phyloP scores from a whole-genome alignment of 2,888 invertebrate species.

The Drosophila prostipennis region DNA sequence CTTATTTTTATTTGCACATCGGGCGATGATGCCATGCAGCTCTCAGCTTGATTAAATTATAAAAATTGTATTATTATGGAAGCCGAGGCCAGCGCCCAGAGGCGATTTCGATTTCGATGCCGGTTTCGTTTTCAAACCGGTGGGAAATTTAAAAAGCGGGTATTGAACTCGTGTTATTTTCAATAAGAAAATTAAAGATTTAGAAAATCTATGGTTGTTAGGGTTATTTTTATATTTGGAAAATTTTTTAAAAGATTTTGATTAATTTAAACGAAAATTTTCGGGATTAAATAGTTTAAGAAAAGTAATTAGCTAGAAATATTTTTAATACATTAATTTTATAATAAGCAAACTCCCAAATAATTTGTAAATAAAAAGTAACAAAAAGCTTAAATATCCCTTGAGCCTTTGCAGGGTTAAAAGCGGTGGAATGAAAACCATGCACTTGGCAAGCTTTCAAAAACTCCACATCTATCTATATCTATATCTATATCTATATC shows the following conservation, averaged over 20 bases:
- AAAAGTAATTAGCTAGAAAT: no score
- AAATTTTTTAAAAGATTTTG: no score
- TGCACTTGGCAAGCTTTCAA: slow-evolving; percentile 34
- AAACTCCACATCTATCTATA: slow-evolving; percentile 22
- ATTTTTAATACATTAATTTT: no score
- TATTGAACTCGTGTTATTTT: not conserved
- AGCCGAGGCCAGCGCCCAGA: slow-evolving; percentile 28
- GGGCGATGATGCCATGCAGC: slow-evolving; percentile 32
- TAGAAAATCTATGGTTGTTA: no score
- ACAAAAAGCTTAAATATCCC: not conserved
- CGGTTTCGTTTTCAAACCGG: not conserved
- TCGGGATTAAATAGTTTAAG: no score
- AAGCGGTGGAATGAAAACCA: not conserved
- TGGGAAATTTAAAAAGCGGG: not conserved
- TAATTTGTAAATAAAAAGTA: no score
- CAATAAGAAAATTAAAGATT: no score
- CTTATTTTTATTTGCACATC: slow-evolving; percentile 64
- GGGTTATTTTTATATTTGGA: no score
- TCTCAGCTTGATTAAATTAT: slow-evolving; percentile 79
- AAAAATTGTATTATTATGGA: slow-evolving; percentile 71
- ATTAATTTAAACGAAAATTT: no score
- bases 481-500: slow-evolving; percentile 38
- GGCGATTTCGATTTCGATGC: slow-evolving; percentile 47
- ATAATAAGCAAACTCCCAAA: no score
- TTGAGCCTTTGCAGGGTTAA: not conserved